Percentiles rank a stretch among this genome's conserved stretches.
These are phyloP conservation scores for Trichomycterus rosablanca DNA, from an alignment of 2,113 vertebrate species.

Conservation along the genomic window DNA sequence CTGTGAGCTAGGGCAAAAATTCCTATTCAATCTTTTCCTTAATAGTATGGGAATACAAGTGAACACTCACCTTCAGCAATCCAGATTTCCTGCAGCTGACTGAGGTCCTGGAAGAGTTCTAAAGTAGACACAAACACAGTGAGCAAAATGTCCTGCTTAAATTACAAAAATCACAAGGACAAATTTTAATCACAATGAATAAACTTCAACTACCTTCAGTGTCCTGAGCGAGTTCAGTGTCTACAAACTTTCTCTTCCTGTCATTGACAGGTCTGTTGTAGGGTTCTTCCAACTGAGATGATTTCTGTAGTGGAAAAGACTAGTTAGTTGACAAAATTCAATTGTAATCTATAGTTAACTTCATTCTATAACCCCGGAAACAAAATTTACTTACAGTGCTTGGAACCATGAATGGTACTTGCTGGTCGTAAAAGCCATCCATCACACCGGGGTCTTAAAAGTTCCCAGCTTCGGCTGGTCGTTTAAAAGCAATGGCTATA, in stretches of 20 bases:
- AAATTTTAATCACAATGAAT: not conserved
- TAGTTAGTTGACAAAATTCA: conserved; percentile 10
- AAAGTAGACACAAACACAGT: conserved; percentile 18
- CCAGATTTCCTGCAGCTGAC: conserved; percentile 96
- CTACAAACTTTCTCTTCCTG: conserved; percentile 90
- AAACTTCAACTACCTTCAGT: conserved; percentile 83
- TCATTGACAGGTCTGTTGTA: conserved; percentile 71
- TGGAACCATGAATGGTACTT: conserved; percentile 90
- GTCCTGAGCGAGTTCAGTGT: conserved; percentile 90
- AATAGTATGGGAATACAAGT: conserved; percentile 13
- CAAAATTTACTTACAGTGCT: conserved; percentile 75
- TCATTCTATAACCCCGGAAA: too few relatives aligned
- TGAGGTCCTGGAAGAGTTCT: conserved; percentile 98
- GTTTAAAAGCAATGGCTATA: conserved; percentile 54
- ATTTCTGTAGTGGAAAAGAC: conserved; percentile 50
- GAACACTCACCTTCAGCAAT: conserved; percentile 81
- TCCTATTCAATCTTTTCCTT: too few relatives aligned
- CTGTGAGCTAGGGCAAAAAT: too few relatives aligned
- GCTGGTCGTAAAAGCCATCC: conserved; percentile 96
- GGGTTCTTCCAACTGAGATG: conserved; percentile 73
- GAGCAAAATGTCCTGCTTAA: not conserved
- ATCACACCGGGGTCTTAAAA: conserved; percentile 66
- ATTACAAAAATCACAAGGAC: not conserved
- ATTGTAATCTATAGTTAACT: not conserved
- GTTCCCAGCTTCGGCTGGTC: conserved; percentile 47